phyloP scores from a whole-genome alignment of 2,888 invertebrate genomes.

The Resseliella maxima region DNA sequence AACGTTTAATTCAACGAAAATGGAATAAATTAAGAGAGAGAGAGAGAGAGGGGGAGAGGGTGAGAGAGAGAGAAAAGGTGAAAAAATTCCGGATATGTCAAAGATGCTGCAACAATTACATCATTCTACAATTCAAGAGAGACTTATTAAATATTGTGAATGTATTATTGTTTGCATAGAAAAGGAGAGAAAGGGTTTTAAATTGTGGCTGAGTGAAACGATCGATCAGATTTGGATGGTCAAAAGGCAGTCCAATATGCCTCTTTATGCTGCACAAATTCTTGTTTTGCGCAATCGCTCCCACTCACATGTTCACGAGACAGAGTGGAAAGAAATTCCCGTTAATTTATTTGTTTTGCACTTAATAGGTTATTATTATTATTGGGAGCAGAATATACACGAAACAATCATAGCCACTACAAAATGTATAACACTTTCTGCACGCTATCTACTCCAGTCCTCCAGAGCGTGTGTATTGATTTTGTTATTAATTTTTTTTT shows the following conservation, averaged over 20 bases:
- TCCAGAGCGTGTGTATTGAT: background rate
- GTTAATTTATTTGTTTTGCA: conserved; percentile 53
- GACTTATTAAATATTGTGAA: conserved; percentile 9
- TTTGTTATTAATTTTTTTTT: no score
- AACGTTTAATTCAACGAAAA: conserved; percentile 33
- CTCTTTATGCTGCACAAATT: no score
- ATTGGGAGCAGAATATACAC: conserved; percentile 38
- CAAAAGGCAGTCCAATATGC: no score
- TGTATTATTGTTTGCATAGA: no score
- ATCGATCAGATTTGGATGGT: no score
- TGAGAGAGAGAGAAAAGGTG: no score
- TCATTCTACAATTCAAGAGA: conserved; percentile 8
- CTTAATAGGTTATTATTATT: conserved; percentile 38
- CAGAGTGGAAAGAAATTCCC: background rate
- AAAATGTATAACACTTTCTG: conserved; percentile 17
- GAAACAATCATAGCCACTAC: background rate
- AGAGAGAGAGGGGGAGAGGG: no score
- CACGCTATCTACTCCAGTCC: background rate
- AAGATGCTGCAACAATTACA: conserved; percentile 32
- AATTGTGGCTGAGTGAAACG: background rate
- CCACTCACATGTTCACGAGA: no score
- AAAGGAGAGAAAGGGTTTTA: no score
- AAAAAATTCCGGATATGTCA: conserved; percentile 2
- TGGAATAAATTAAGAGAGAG: conserved; percentile 7
- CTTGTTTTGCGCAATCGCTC: no score